Evolutionary conservation across 2,797 vertebrate genomes (phyloP), one percentile per base, ranked within the genome.

Genomic region (Rhinophrynus dorsalis): DNA sequence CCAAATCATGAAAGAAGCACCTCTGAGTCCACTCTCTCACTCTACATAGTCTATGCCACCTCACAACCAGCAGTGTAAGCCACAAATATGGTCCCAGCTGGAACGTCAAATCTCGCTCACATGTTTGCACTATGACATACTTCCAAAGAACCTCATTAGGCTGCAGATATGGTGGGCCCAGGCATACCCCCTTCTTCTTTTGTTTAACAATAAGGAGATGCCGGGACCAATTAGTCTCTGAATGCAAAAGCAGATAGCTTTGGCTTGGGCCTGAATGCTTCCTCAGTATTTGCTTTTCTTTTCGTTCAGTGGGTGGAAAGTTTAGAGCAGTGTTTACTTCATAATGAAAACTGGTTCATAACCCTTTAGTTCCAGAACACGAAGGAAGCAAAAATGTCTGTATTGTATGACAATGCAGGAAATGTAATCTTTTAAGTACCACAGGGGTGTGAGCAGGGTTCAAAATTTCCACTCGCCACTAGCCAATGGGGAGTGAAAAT

Each of bases 191-290:
- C 51, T 11, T 1, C 17, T 45, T 11, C 62, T 75, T 80, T 75
- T 79, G 77, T 80, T 35, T 50, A 54, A 74, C 78, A 82, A 80
- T 37, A 45, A 72, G 24, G 17, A 71, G 61, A 82, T 92, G 91
- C 91, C 92, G 84, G 12, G 38, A 76, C 70, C 74, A 81, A 91
- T 94, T 92, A 91, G 80, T 74, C 8, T 51, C 62, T 3, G 8
- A 89, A 76, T 89, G 89, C 89, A 82, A n/a, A n/a, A n/a, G 81
- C 74, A 83, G 91, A 92, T 57, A 70, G 82, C 83, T 78, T 84
- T 75, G 87, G 76, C 83, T 78, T 61, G 50, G 50, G 64, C 23
- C 13, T 9, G 58, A 56, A 20, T 29, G 68, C 37, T 2, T 47
- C 51, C 65, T 78, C 77, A 79, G 71, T 75, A 54, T 71, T 76